Conservation (phyloP, 2,888 invertebrate species). For the Agrotis puta region DNA sequence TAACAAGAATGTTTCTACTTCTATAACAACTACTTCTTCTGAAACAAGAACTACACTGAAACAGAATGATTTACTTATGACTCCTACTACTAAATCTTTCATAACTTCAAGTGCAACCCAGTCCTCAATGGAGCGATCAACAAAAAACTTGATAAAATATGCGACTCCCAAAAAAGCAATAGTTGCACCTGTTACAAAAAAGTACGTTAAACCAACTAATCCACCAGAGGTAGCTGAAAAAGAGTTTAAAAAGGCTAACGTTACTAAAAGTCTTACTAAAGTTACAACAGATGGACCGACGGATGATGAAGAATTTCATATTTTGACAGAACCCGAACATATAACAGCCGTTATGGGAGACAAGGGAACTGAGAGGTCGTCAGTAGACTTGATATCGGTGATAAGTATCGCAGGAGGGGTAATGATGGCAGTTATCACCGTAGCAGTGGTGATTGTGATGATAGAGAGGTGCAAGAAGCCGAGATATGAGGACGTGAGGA, state of each 20-base stretch:
- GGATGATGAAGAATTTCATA: conserved; percentile 88
- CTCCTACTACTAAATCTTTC: conserved; percentile 55
- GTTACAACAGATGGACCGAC: conserved; percentile 79
- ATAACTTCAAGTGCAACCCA: conserved; percentile 54
- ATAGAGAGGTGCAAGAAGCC: conserved; percentile 85
- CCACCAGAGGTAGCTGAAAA: conserved; percentile 51
- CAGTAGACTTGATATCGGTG: conserved; percentile 87
- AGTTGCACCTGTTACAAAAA: conserved; percentile 57
- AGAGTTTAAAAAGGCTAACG: conserved; percentile 67
- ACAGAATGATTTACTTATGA: conserved; percentile 51
- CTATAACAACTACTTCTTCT: conserved; percentile 77
- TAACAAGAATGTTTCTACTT: conserved; percentile 78
- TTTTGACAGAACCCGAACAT: conserved; percentile 91
- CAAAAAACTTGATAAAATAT: conserved; percentile 62
- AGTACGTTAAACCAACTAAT: conserved; percentile 49
- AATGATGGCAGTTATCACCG: conserved; percentile 88
- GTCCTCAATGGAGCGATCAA: conserved; percentile 54
- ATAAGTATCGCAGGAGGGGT: conserved; percentile 89
- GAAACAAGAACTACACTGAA: conserved; percentile 59
- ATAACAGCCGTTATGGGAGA: conserved; percentile 89
- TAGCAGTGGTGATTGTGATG: conserved; percentile 88
- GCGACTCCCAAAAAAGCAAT: conserved; percentile 57
- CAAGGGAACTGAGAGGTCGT: conserved; percentile 81
- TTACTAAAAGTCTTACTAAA: conserved; percentile 69
- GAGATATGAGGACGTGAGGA: conserved; percentile 84